Evolutionary conservation across 30 jellyfish, hydroid and myxozoan genomes (phyloP).

Genomic region (Aurelia coerulea): DNA sequence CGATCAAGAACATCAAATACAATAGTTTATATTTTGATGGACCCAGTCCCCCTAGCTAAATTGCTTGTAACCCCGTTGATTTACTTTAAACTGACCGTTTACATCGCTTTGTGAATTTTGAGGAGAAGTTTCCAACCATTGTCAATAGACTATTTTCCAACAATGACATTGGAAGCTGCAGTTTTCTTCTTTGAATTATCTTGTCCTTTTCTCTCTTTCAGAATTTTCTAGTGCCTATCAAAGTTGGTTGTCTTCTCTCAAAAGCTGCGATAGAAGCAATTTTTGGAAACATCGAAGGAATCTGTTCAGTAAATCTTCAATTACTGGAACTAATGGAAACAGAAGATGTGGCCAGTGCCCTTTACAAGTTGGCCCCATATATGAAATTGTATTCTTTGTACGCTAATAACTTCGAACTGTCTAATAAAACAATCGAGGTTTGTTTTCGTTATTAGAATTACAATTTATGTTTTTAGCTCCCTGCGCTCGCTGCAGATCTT

Average conservation of each 20-base stretch:
- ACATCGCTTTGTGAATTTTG: too few species aligned
- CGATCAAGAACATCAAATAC: too few species aligned
- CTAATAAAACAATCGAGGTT: slow-evolving; percentile 87
- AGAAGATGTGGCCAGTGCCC: slow-evolving; percentile 82
- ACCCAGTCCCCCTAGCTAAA: too few species aligned
- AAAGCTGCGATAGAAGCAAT: slow-evolving; percentile 76
- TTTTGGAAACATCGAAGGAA: slow-evolving; percentile 90
- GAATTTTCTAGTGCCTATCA: slow-evolving; percentile 87
- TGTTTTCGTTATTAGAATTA: background rate
- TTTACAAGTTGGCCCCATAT: slow-evolving; percentile 84
- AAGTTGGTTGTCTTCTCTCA: slow-evolving; percentile 71
- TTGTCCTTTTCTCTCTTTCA: slow-evolving; percentile 13
- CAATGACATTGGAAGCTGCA: too few species aligned
- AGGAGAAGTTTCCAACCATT: too few species aligned
- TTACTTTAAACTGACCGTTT: too few species aligned
- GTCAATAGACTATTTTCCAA: too few species aligned
- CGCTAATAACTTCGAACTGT: slow-evolving; percentile 87
- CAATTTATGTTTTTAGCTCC: too few species aligned
- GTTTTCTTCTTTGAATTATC: too few species aligned
- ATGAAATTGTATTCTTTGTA: slow-evolving; percentile 89
- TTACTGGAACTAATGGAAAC: slow-evolving; percentile 83
- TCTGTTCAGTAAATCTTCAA: slow-evolving; percentile 71
- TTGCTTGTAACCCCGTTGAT: too few species aligned
- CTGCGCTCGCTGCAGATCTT: too few species aligned
- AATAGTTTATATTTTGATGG: too few species aligned